A percentile compares a stretch with the other conserved stretches of the same genome.
phyloP scores from a whole-genome alignment of 1,140 invertebrate species.

The Antheraea pernyi region DNA sequence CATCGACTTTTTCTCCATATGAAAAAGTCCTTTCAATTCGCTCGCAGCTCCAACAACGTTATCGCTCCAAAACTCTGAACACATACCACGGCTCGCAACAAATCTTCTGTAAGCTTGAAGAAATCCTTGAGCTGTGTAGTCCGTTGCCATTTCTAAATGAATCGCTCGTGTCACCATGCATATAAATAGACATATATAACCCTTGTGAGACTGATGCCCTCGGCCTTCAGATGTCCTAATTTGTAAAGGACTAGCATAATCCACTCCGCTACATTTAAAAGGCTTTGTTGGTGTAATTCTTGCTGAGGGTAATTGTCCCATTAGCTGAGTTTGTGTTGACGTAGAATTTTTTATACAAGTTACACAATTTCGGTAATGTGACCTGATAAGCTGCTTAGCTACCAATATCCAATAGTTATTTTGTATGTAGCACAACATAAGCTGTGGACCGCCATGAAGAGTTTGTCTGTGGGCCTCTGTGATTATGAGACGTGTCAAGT shows the following conservation, averaged over 20 bases:
- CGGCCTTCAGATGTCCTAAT: slow-evolving; percentile 27
- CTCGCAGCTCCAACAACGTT: slow-evolving; percentile 41
- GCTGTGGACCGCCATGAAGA: slow-evolving; percentile 19
- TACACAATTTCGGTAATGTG: slow-evolving; percentile 17
- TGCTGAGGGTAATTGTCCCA: slow-evolving; percentile 20
- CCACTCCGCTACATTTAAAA: slow-evolving; percentile 26
- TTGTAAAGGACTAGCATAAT: slow-evolving; percentile 26
- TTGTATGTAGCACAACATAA: slow-evolving; percentile 17
- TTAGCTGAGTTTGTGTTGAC: slow-evolving; percentile 11
- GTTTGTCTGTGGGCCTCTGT: slow-evolving; percentile 20
- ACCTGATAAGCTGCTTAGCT: slow-evolving; percentile 10
- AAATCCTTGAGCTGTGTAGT: slow-evolving; percentile 26
- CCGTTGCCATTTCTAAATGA: slow-evolving; percentile 23
- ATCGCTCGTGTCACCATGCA: slow-evolving; percentile 24
- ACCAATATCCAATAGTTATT: slow-evolving; percentile 11
- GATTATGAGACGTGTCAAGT: slow-evolving; percentile 15
- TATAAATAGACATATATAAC: slow-evolving; percentile 26
- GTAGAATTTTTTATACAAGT: slow-evolving; percentile 18
- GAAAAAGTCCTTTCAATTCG: background rate
- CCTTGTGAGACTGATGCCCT: slow-evolving; percentile 26
- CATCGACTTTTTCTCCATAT: background rate
- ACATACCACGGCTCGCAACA: slow-evolving; percentile 24
- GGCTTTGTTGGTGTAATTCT: background rate
- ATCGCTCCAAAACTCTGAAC: slow-evolving; percentile 27
- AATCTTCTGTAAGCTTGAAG: slow-evolving; percentile 25